Conservation (phyloP, 1,140 invertebrate species). For the Euschistus heros region DNA sequence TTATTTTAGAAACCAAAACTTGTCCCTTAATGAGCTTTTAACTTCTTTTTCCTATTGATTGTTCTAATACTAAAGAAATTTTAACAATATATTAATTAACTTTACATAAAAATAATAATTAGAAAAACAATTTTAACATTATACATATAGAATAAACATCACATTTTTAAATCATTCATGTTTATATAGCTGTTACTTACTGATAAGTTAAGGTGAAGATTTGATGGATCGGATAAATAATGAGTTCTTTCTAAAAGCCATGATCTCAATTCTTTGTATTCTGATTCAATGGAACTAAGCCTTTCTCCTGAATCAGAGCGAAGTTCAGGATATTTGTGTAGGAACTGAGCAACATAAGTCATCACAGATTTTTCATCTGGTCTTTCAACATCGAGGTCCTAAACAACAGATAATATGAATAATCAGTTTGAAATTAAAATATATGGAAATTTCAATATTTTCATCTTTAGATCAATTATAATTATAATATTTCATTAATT, state of each 20-base stretch:
- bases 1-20: too few species aligned
- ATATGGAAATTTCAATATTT: too few species aligned
- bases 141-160: not conserved
- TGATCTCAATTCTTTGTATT: conserved; percentile 63
- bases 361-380: conserved; percentile 98
- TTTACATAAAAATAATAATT: too few species aligned
- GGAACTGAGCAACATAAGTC: conserved; percentile 98
- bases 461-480: too few species aligned
- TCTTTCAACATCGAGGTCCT: conserved; percentile 90
- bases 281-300: conserved; percentile 61
- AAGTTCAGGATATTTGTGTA: conserved; percentile 87
- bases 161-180: too few species aligned
- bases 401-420: not conserved
- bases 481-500: too few species aligned
- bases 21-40: too few species aligned
- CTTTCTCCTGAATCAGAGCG: conserved; percentile 48
- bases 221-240: conserved; percentile 49
- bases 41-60: too few species aligned
- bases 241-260: conserved; percentile 71
- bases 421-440: too few species aligned
- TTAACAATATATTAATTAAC: too few species aligned
- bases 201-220: conserved; percentile 39
- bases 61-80: too few species aligned
- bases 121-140: too few species aligned
- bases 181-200: conserved; percentile 33